These are phyloP conservation scores for Microplitis deprimator DNA, from an alignment of 2,888 invertebrate genomes.

Conservation along the genomic window DNA sequence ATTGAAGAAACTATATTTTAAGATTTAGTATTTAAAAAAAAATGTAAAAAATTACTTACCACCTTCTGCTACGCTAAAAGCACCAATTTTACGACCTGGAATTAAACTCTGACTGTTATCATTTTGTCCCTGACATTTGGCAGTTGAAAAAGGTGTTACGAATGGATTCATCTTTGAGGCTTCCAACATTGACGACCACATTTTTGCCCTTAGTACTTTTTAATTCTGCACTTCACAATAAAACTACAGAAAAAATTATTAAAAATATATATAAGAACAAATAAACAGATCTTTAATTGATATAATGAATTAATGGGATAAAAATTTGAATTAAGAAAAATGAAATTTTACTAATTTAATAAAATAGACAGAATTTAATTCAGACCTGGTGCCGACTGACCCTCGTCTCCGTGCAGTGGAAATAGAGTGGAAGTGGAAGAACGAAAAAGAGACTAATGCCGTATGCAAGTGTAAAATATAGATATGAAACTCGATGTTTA, in stretches of 20 bases:
- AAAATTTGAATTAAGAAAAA: neutral
- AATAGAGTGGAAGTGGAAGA: slow-evolving; percentile 59
- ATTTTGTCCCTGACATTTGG: slow-evolving; percentile 67
- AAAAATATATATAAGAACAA: slow-evolving; percentile 24
- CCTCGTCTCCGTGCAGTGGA: slow-evolving; percentile 57
- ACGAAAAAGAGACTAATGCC: slow-evolving; percentile 48
- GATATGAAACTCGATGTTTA: slow-evolving; percentile 31
- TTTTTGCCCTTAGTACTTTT: slow-evolving; percentile 56
- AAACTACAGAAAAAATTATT: slow-evolving; percentile 45
- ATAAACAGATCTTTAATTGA: neutral
- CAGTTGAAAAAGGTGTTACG: slow-evolving; percentile 65
- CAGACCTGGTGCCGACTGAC: slow-evolving; percentile 47
- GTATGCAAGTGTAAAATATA: slow-evolving; percentile 28
- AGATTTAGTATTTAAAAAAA: slow-evolving; percentile 36
- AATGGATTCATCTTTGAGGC: slow-evolving; percentile 71
- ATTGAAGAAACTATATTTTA: neutral
- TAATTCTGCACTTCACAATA: slow-evolving; percentile 40
- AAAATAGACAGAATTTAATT: slow-evolving; percentile 26
- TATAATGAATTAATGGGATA: too few species aligned
- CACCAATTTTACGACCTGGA: slow-evolving; percentile 68
- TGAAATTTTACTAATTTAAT: slow-evolving; percentile 20
- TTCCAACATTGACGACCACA: slow-evolving; percentile 72
- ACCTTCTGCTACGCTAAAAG: slow-evolving; percentile 65
- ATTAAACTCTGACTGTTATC: slow-evolving; percentile 63
- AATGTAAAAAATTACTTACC: slow-evolving; percentile 59